Base-by-base conservation (phyloP, 2,888 invertebrate species). In the Hydropsyche betteni region DNA sequence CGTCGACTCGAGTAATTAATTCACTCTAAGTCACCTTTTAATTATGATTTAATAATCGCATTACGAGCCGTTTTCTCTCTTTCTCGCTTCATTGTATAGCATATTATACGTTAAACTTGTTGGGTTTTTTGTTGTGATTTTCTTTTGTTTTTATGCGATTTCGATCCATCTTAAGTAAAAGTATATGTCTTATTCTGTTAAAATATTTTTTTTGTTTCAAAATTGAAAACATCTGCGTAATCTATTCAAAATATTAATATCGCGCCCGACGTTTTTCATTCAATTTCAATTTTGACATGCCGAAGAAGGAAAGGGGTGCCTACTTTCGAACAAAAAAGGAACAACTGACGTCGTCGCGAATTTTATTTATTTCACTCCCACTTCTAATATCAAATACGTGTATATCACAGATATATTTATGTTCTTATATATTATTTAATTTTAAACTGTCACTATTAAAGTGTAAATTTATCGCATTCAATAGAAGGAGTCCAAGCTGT, bases 11-110 rank as follows among this genome's bases (percentile, higher is more conserved):
- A 36, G 16, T 79, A 76, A 79, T 79, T 79, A 79, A 79, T 79
- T 79, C 76, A 76, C 76, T 79, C 64, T 70, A 68, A 79, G 79
- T 77, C 79, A 77, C 79, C 77, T 77, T 77, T 79, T 79, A 79
- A 79, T 79, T 79, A 79, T 79, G 79, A 79, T 79, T 77, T 77
- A 77, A 79, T 79, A 79, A 79, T 79, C 77, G 79, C 79, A 77
- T 79, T 79, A 77, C 74, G 76, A 75, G 75, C 69, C 51, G 69
- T 68, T n/a, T 68, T 36, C 16, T 61, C 7, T 14, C 24, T 24
- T 24, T 24, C 24, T 24, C 24, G 24, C 24, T 24, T 24, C 24
- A 24, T 24, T 24, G 24, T 24, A 24, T 24, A 24, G 24, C 24
- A 24, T 24, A 24, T 24, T 24, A 44, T 6, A 44, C 10, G 6